Conservation (phyloP, 2,113 vertebrate genomes). For the Nesogale talazaci region DNA sequence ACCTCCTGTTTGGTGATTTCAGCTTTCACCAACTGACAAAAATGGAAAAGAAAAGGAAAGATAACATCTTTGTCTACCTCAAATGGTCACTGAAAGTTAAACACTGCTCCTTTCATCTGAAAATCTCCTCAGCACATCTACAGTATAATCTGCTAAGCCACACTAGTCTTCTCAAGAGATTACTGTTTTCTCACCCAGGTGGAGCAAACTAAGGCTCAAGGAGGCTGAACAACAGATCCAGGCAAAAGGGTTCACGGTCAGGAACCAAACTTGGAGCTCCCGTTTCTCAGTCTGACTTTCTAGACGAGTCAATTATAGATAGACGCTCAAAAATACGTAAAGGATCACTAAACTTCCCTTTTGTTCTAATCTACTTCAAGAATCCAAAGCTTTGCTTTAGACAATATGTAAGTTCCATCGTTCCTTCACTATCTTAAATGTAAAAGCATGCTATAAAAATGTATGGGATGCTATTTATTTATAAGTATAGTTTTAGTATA, state of each 20-base stretch:
- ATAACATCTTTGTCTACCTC: background rate
- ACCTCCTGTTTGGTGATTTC: background rate
- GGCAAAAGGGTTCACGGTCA: background rate
- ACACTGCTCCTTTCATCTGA: background rate
- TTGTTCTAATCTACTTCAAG: background rate
- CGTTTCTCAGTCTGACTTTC: background rate
- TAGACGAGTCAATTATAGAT: background rate
- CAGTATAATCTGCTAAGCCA: background rate
- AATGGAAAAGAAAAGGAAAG: background rate
- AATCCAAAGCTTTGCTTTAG: conserved; percentile 37
- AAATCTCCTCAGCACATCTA: background rate
- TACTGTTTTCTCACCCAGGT: background rate
- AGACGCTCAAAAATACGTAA: background rate
- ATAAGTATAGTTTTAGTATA: conserved; percentile 31
- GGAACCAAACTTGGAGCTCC: background rate
- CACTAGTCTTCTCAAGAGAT: background rate
- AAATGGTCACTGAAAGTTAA: background rate
- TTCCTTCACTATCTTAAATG: conserved; percentile 34
- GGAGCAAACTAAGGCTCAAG: background rate
- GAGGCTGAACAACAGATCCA: background rate
- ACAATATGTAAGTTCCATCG: conserved; percentile 9
- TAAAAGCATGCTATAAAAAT: conserved; percentile 26
- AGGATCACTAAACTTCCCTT: background rate
- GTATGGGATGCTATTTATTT: conserved; percentile 20
- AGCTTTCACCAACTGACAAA: background rate